Base-by-base conservation (phyloP, 2,113 vertebrate species). In the Daboia siamensis region DNA sequence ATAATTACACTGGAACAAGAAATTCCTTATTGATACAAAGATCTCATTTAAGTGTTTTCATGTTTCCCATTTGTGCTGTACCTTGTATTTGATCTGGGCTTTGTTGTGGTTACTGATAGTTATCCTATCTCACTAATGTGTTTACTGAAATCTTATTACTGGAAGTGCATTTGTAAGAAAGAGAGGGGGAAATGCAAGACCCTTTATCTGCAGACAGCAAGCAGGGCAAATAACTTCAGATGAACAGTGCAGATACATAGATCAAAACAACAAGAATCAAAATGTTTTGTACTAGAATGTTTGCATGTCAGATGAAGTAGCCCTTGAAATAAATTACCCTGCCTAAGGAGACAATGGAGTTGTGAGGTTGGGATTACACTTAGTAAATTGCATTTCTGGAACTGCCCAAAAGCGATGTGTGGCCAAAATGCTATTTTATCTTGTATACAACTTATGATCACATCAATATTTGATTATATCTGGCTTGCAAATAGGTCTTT, bases 1-100 rank as follows among this genome's bases (percentile, higher is more conserved):
- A 84, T 96, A 97, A 97, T 97, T 97, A 97, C 90, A 95, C 93
- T 51, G 24, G 91, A 96, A 96, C 91, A 94, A 94, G 96, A 92
- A 96, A 94, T 95, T 96, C 86, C 93, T 94, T 87, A 90, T n/a
- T 93, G 92, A 95, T 95, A 91, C 88, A 89, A 94, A 96, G 80
- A 92, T 51, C 85, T 94, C 94, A 94, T 96, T 97, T 97, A 96
- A 93, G 56, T 88, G 91, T 96, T 93, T 93, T 90, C 51, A 84
- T 92, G 87, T 93, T 96, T 96, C 74, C 88, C 93, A 90, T 90
- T 96, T 94, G 94, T 91, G 94, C 15, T 86, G 52, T 48, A 88
- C 90, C 61, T 96, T 95, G 52, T 88, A 87, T 91, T 96, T 97
- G 93, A 95, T 94, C 92, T 90, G 89, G 24, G 87, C 94, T 59